These are phyloP conservation scores for Limnephilus marmoratus DNA, from an alignment of 2,888 invertebrate genomes.

Conservation along the genomic window DNA sequence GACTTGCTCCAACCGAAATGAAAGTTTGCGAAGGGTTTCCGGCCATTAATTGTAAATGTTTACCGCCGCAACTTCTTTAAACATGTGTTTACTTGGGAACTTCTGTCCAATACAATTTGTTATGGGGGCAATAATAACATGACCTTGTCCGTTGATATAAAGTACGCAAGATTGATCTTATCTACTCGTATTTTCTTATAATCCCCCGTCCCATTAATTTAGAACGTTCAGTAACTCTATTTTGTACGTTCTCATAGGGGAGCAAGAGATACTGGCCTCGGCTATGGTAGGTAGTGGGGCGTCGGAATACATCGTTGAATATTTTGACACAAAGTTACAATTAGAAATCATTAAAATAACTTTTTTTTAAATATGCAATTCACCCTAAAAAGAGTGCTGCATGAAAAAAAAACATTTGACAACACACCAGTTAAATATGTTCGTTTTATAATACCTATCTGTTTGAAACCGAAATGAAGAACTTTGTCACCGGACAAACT, in stretches of 20 bases:
- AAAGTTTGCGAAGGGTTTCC: conserved; percentile 40
- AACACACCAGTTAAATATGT: no score
- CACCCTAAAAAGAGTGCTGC: no score
- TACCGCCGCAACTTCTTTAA: neutral
- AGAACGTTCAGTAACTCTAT: neutral
- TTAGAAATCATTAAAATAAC: no score
- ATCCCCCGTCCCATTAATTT: neutral
- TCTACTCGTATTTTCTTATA: neutral
- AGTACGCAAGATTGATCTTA: neutral
- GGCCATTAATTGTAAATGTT: conserved; percentile 47
- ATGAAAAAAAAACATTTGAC: no score
- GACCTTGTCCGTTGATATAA: neutral
- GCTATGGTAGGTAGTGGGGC: neutral
- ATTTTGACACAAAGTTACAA: no score
- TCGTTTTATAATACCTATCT: no score
- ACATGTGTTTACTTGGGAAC: conserved; percentile 40
- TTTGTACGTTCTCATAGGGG: neutral
- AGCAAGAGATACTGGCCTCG: no score
- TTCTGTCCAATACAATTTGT: conserved; percentile 19
- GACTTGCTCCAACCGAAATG: conserved; percentile 13
- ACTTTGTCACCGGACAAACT: no score
- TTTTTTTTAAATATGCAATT: no score
- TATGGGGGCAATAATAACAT: neutral
- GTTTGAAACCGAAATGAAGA: no score
- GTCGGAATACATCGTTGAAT: neutral